Percentiles rank a stretch among this genome's conserved stretches.
Conservation (phyloP, 2,113 vertebrate genomes). For the Mobula birostris region DNA sequence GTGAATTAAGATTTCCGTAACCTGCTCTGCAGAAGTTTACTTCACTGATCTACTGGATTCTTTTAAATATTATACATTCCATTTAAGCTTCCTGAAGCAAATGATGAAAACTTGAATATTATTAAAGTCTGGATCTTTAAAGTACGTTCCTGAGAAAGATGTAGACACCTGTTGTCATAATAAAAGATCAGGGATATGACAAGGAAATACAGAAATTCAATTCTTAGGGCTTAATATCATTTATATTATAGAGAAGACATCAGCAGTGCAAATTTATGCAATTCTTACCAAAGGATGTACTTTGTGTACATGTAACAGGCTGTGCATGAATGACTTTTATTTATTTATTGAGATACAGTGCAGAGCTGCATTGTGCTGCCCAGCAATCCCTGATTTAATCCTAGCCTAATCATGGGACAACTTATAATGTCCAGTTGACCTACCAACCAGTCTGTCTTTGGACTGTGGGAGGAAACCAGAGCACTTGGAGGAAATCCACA, state of each 20-base stretch:
- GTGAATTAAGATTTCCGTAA: not conserved
- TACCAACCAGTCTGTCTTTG: too few relatives aligned
- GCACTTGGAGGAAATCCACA: too few relatives aligned
- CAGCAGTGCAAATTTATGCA: constrained; percentile 46
- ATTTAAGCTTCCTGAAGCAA: not conserved
- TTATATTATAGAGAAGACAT: constrained; percentile 45
- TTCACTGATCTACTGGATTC: not conserved
- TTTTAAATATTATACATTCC: not conserved
- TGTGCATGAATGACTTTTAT: constrained; percentile 42
- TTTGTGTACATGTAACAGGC: constrained; percentile 38
- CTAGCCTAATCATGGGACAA: too few relatives aligned
- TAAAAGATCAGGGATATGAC: constrained; percentile 39
- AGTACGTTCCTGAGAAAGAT: not conserved
- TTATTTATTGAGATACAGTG: too few relatives aligned
- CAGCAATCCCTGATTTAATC: too few relatives aligned
- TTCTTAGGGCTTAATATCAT: constrained; percentile 53
- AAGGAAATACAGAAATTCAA: constrained; percentile 47
- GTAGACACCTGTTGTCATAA: not conserved
- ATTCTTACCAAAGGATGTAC: constrained; percentile 42
- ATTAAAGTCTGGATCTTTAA: not conserved
- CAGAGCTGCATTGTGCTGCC: too few relatives aligned
- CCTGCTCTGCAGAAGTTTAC: not conserved
- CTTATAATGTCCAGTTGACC: too few relatives aligned
- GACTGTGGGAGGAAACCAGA: too few relatives aligned
- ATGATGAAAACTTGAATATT: not conserved